Evolutionary conservation across 2,888 invertebrate genomes (phyloP).

Genomic region (Hirtodrosophila alboralis): DNA sequence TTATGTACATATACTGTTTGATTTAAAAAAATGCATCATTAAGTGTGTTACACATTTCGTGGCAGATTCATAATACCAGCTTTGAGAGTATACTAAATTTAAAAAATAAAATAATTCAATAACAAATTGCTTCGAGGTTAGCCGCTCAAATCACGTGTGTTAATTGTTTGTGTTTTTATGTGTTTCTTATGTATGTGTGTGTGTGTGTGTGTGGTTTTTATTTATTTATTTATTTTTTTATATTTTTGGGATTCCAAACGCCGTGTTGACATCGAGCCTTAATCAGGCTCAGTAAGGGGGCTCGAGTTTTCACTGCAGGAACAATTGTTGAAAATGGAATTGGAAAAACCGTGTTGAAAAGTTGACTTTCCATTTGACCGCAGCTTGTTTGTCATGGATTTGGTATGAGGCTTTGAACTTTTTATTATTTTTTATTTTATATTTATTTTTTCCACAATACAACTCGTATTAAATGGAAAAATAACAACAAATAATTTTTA

Average conservation of each 20-base stretch:
- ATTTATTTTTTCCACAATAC: constrained; percentile 30
- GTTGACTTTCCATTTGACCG: constrained; percentile 74
- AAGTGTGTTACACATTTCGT: too few relatives aligned
- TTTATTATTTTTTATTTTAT: constrained; percentile 24
- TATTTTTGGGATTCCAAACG: constrained; percentile 43
- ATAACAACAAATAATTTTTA: too few relatives aligned
- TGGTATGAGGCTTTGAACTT: constrained; percentile 64
- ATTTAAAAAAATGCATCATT: too few relatives aligned
- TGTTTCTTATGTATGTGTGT: too few relatives aligned
- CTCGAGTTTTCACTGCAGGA: constrained; percentile 40
- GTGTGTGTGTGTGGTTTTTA: too few relatives aligned
- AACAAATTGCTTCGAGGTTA: constrained; percentile 31
- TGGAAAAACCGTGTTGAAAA: constrained; percentile 61
- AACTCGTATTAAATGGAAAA: constrained; percentile 26
- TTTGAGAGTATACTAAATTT: too few relatives aligned
- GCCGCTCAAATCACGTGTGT: constrained; percentile 66
- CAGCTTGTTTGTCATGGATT: constrained; percentile 47
- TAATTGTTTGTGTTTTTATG: constrained; percentile 56
- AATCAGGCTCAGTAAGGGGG: constrained; percentile 24
- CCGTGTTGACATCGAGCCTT: constrained; percentile 36
- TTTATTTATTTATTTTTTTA: not conserved
- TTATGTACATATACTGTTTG: too few relatives aligned
- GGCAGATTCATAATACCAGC: too few relatives aligned
- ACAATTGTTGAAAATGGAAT: constrained; percentile 53
- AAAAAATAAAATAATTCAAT: too few relatives aligned